Percentiles rank a stretch among this genome's conserved stretches.
Conservation (phyloP, 2,113 vertebrate genomes). For the Scatophagus argus region DNA sequence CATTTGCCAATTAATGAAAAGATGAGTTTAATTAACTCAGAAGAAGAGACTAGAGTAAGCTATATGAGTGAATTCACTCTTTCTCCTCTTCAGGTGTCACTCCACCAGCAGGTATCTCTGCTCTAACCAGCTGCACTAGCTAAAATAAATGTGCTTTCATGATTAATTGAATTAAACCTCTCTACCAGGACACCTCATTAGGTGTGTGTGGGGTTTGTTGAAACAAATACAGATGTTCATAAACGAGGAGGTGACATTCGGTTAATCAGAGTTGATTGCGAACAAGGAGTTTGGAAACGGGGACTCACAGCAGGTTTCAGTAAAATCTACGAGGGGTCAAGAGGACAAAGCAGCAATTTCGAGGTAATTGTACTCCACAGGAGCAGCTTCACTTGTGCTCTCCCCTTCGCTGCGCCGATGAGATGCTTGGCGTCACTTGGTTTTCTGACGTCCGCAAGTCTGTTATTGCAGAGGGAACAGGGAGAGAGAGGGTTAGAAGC, state of each 20-base stretch:
- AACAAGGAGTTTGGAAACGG: not conserved
- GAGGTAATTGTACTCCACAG: constrained; percentile 71
- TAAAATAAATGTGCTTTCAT: constrained; percentile 31
- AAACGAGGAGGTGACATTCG: constrained; percentile 39
- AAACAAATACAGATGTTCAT: constrained; percentile 50
- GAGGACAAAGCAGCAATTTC: constrained; percentile 58
- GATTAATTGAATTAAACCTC: constrained; percentile 44
- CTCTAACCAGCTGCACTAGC: constrained; percentile 41
- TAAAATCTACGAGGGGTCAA: constrained; percentile 67
- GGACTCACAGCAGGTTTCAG: constrained; percentile 76
- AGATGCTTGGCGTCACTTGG: constrained; percentile 47
- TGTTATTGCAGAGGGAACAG: constrained; percentile 64
- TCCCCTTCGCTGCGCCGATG: constrained; percentile 33
- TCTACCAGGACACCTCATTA: constrained; percentile 42
- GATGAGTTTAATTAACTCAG: constrained; percentile 57
- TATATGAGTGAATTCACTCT: constrained; percentile 24
- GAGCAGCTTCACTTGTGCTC: constrained; percentile 61
- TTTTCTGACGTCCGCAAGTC: constrained; percentile 57
- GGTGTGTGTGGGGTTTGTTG: constrained; percentile 26
- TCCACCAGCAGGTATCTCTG: constrained; percentile 27
- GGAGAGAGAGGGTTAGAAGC: constrained; percentile 59
- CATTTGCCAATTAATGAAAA: constrained; percentile 42
- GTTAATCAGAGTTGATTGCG: constrained; percentile 14
- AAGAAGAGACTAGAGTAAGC: constrained; percentile 10
- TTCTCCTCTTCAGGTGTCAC: constrained; percentile 25